Evolutionary conservation across 2,797 vertebrate species (phyloP), one percentile per base, ranked within the genome.

Genomic region (Syncerus caffer): DNA sequence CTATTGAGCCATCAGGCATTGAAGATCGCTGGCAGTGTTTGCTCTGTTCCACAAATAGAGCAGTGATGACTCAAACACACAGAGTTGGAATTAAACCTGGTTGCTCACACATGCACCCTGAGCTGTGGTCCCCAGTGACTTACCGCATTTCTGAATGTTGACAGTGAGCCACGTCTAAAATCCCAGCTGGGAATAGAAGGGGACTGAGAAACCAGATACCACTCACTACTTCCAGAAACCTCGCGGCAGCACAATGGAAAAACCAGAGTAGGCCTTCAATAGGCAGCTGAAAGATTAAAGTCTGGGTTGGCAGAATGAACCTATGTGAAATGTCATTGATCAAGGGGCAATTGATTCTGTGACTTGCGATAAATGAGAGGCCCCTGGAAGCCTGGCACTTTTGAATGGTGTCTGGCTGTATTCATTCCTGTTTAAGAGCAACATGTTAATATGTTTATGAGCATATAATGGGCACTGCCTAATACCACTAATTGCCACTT

Each of bases 121-220:
- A 67, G 76, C 93, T 34, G 27, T 71, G 89, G 50, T 96, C 76
- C 58, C 67, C 88, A 38, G 13, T 34, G 67, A 92, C 50, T 83
- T 89, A 76, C 16, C 0, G 2, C 2, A 17, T 74, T 64, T 89
- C 83, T 64, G 38, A 67, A 58, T 42, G 27, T 82, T 53, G 64
- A 64, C 71, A 87, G 78, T 47, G 42, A 78, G 92, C 82, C 34
- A 23, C 45, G 47, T 58, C 82, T 89, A 58, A 96, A 89, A 74
- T 95, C 96, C 27, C 34, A 76, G 92, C 62, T 79, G 84, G 67
- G 80, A 96, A 94, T 27, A 95, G 92, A 89, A 94, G 51, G 51
- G 25, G 31, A 25, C 71, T 16, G 45, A 64, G 85, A 97, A 95
- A 93, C 60, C 83, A 71, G 88, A 94, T 29, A 96, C 64, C 13